phyloP scores from a whole-genome alignment of 2,797 vertebrate species.

The Mormyrus proboscirostris region DNA sequence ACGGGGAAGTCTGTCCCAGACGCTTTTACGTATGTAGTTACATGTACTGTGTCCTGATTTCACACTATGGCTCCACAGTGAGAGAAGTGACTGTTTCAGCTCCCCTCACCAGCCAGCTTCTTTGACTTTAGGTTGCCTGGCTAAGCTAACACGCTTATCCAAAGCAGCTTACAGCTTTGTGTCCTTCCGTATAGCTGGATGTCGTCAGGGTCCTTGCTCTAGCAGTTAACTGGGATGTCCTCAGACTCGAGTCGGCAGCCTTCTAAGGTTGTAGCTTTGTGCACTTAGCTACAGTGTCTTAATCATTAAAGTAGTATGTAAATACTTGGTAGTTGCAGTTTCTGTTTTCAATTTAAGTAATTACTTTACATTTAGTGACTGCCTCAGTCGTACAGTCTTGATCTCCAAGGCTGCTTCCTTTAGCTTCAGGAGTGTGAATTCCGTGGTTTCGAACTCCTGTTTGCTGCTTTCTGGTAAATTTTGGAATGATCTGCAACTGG shows the following conservation, averaged over 20 bases:
- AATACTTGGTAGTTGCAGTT: background rate
- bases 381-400: background rate
- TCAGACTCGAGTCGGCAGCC: background rate
- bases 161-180: background rate
- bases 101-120: background rate
- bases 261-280: background rate
- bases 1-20: background rate
- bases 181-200: background rate
- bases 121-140: background rate
- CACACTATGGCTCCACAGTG: background rate
- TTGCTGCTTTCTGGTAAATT: background rate
- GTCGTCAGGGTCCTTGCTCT: background rate
- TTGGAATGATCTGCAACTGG: background rate
- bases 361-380: background rate
- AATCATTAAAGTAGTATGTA: background rate
- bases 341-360: background rate
- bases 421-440: background rate
- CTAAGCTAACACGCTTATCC: background rate
- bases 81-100: background rate
- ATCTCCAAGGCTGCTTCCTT: background rate
- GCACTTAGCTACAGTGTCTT: background rate
- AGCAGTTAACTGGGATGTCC: background rate
- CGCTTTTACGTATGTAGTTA: background rate
- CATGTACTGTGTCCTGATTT: background rate
- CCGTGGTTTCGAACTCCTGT: background rate